Conservation (phyloP, 2,888 invertebrate genomes). For the Trachelus troglodyta region DNA sequence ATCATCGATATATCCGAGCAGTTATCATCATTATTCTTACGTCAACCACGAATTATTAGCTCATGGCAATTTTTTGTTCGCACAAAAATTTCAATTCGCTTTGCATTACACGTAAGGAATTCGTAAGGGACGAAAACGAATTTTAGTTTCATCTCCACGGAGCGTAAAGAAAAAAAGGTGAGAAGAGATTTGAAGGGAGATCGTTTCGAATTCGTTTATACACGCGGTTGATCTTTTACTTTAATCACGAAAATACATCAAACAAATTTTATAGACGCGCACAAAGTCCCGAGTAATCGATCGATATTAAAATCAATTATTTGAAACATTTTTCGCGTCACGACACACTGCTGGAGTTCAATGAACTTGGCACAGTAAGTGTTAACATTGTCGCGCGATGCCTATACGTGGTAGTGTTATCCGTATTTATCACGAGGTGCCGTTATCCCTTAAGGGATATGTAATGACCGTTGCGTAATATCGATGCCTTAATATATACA, state of each 20-base stretch:
- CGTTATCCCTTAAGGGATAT: no score
- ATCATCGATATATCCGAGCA: background rate
- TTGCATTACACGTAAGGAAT: background rate
- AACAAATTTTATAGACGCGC: background rate
- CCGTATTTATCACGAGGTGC: no score
- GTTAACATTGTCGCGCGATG: background rate
- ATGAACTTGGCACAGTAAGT: background rate
- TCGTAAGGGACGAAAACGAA: background rate
- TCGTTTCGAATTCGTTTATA: background rate
- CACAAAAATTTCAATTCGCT: background rate
- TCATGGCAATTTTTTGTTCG: constrained; percentile 21
- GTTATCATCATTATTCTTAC: background rate
- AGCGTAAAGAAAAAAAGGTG: background rate
- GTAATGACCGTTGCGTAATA: no score
- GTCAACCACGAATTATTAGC: constrained; percentile 6
- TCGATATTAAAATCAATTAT: background rate
- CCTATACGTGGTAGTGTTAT: background rate
- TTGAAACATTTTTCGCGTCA: background rate
- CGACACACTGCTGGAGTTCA: background rate
- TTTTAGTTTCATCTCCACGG: background rate
- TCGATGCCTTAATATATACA: no score
- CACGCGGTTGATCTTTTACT: background rate
- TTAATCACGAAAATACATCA: background rate
- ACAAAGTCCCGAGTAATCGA: background rate
- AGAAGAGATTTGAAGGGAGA: background rate